Evolutionary conservation across 2,797 vertebrate species (phyloP).

Genomic region (Pipistrellus kuhlii): DNA sequence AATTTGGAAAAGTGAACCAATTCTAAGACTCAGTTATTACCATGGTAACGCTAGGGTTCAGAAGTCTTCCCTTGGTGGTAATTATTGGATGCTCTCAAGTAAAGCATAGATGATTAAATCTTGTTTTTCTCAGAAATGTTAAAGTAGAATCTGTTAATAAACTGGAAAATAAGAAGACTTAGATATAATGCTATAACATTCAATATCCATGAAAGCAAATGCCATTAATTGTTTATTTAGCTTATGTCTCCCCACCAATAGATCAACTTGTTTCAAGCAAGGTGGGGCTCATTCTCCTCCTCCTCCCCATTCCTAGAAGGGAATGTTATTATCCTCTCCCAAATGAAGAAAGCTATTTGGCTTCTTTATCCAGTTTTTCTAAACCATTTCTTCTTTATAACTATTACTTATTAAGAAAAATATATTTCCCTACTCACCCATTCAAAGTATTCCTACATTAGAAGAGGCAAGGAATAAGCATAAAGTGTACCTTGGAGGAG

Average conservation of each 20-base stretch:
- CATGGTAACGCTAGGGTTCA: conserved; percentile 54
- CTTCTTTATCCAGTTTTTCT: neutral
- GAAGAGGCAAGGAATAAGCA: neutral
- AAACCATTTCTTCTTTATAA: neutral
- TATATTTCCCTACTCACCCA: neutral
- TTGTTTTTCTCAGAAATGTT: conserved; percentile 43
- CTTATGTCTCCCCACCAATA: neutral
- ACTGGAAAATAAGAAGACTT: neutral
- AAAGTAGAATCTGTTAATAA: conserved; percentile 56
- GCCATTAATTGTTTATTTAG: neutral
- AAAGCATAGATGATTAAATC: conserved; percentile 17
- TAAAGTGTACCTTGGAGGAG: neutral
- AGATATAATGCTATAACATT: neutral
- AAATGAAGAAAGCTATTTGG: neutral
- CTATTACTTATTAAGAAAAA: neutral
- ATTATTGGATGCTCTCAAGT: conserved; percentile 7
- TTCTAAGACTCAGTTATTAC: conserved; percentile 45
- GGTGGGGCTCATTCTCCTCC: neutral
- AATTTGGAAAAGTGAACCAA: conserved; percentile 28
- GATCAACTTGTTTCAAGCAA: neutral
- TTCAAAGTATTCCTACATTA: neutral
- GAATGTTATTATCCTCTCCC: neutral
- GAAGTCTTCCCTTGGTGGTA: conserved; percentile 37
- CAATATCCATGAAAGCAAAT: neutral
- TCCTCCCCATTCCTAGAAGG: neutral